Conservation (phyloP, 2,888 invertebrate species). For the Alcis repandata region DNA sequence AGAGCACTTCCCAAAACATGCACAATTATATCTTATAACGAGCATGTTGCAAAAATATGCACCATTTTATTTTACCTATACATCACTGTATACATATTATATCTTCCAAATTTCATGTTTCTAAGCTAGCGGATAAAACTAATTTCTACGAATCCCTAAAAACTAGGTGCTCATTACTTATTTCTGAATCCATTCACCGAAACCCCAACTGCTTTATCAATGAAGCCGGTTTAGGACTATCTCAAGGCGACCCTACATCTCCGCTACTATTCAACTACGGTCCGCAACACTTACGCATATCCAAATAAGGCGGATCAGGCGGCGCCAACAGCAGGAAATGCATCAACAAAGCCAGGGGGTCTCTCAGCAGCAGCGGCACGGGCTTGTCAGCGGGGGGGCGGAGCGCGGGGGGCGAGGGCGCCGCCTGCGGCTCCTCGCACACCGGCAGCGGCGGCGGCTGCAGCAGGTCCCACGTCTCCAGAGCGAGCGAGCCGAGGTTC, state of each 20-base stretch:
- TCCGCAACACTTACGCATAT: conserved; percentile 90
- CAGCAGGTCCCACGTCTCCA: conserved; percentile 60
- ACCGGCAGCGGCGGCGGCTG: conserved; percentile 39
- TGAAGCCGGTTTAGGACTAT: not conserved
- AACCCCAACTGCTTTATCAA: too few relatives aligned
- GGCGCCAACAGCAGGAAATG: conserved; percentile 95
- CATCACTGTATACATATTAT: too few relatives aligned
- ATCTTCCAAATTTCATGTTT: too few relatives aligned
- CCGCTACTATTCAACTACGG: not conserved
- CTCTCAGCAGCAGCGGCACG: conserved; percentile 94
- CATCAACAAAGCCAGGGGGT: conserved; percentile 94
- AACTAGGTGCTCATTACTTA: too few relatives aligned
- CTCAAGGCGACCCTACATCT: not conserved
- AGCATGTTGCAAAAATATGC: too few relatives aligned
- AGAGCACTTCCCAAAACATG: too few relatives aligned
- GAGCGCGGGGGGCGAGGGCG: conserved; percentile 45
- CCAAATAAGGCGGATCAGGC: conserved; percentile 88
- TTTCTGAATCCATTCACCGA: too few relatives aligned
- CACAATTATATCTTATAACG: too few relatives aligned
- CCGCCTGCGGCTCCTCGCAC: conserved; percentile 26
- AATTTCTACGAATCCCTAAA: too few relatives aligned
- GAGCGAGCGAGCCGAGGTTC: conserved; percentile 57
- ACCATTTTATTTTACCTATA: too few relatives aligned
- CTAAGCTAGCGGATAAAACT: too few relatives aligned
- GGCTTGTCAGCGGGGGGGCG: conserved; percentile 48